Percentiles rank a stretch among this genome's conserved stretches.
phyloP scores from a whole-genome alignment of 2,797 vertebrate genomes.

The Arremon aurantiirostris region DNA sequence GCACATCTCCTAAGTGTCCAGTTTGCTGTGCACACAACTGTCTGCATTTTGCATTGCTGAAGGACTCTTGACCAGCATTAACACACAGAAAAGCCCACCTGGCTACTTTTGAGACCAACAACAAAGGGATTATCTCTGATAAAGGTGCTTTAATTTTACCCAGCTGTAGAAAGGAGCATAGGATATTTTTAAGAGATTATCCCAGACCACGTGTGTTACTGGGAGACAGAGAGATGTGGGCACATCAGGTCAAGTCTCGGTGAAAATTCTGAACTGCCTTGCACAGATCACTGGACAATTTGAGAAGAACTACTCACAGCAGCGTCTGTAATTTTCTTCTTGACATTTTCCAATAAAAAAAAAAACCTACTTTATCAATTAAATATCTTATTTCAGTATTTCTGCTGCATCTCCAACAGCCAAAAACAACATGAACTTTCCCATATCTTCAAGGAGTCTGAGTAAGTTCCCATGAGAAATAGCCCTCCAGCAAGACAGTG shows the following conservation, averaged over 20 bases:
- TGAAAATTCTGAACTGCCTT: background rate
- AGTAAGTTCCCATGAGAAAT: background rate
- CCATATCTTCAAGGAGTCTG: background rate
- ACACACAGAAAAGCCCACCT: background rate
- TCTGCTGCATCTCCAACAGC: background rate
- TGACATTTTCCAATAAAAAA: background rate
- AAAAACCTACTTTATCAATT: background rate
- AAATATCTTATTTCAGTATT: background rate
- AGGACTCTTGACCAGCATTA: background rate
- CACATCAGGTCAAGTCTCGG: background rate
- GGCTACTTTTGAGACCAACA: background rate
- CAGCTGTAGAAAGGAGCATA: background rate
- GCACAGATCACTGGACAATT: background rate
- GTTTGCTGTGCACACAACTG: background rate
- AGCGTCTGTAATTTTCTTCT: background rate
- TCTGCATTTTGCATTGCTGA: background rate
- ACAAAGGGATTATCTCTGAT: background rate
- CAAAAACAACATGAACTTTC: background rate
- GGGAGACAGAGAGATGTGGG: background rate
- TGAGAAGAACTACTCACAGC: background rate
- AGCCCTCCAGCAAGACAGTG: background rate
- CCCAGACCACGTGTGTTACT: background rate
- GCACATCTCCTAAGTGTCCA: background rate
- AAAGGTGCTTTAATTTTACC: background rate
- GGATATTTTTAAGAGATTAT: background rate